A percentile compares a stretch with the other conserved stretches of the same genome.
These are phyloP conservation scores for Drosophila mulleri DNA, from an alignment of 2,888 invertebrate species.

Conservation along the genomic window DNA sequence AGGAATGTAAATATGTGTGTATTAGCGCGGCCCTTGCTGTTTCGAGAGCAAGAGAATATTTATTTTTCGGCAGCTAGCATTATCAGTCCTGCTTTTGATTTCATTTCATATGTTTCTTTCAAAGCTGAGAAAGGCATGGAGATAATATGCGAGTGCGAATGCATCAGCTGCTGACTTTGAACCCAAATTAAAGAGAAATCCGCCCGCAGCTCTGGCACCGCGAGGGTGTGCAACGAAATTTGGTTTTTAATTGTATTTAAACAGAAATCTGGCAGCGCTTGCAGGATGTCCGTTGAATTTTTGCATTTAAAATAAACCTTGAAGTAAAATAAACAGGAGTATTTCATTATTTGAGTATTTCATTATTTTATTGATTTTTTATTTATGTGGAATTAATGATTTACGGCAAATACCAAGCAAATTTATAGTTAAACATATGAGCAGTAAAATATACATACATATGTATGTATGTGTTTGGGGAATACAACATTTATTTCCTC, in stretches of 20 bases:
- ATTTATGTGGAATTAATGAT: not conserved
- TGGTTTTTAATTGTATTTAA: not conserved
- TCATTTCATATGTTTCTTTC: not conserved
- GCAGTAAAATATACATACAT: too few relatives aligned
- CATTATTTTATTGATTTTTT: not conserved
- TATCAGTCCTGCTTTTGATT: not conserved
- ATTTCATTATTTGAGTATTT: not conserved
- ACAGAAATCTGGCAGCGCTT: not conserved
- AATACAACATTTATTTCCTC: too few relatives aligned
- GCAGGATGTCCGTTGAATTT: not conserved
- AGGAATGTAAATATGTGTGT: not conserved
- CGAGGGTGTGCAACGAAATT: not conserved
- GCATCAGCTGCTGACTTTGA: not conserved
- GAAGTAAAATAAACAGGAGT: not conserved
- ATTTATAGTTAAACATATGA: not conserved
- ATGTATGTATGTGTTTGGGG: too few relatives aligned
- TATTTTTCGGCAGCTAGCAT: not conserved
- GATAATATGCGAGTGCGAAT: not conserved
- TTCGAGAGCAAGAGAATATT: not conserved
- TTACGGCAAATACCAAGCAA: not conserved
- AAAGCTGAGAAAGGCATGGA: not conserved
- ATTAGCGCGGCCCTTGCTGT: not conserved
- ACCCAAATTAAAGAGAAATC: not conserved
- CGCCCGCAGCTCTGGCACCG: not conserved
- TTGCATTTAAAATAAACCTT: not conserved